Percentiles rank a stretch among this genome's conserved stretches.
phyloP scores from a whole-genome alignment of 2,113 vertebrate genomes.

The Tragulus kanchil region DNA sequence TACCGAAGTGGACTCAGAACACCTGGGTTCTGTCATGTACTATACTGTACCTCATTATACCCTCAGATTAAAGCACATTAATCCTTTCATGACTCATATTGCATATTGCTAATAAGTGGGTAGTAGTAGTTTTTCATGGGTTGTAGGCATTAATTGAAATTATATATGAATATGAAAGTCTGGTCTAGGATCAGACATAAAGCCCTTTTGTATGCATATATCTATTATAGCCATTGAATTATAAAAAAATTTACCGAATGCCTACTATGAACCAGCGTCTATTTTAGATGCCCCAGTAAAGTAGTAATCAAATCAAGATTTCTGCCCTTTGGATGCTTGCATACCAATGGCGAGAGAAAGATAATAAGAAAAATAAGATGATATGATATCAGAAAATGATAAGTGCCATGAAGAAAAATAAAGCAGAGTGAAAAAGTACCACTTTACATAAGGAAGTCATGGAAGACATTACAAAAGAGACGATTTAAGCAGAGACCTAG shows the following conservation, averaged over 20 bases:
- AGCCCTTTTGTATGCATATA: neutral
- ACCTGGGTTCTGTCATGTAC: neutral
- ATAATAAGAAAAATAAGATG: neutral
- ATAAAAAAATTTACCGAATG: neutral
- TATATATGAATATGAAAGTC: slow-evolving; percentile 2
- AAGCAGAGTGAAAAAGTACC: neutral
- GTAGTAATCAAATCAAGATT: neutral
- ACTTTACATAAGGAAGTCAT: neutral
- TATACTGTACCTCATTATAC: neutral
- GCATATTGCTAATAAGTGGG: neutral
- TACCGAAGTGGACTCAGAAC: neutral
- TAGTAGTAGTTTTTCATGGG: neutral
- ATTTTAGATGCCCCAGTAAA: neutral
- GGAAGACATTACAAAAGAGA: neutral
- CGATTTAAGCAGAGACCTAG: neutral
- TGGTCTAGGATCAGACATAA: neutral
- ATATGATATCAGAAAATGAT: neutral
- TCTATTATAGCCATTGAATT: neutral
- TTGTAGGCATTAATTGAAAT: slow-evolving; percentile 8
- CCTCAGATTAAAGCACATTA: neutral
- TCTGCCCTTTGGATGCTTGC: neutral
- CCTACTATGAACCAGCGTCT: neutral
- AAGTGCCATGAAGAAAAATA: neutral
- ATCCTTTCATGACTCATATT: neutral
- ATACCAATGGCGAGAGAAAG: neutral